Evolutionary conservation across 2,888 invertebrate species (phyloP).

Genomic region (Coecobrya sp.): DNA sequence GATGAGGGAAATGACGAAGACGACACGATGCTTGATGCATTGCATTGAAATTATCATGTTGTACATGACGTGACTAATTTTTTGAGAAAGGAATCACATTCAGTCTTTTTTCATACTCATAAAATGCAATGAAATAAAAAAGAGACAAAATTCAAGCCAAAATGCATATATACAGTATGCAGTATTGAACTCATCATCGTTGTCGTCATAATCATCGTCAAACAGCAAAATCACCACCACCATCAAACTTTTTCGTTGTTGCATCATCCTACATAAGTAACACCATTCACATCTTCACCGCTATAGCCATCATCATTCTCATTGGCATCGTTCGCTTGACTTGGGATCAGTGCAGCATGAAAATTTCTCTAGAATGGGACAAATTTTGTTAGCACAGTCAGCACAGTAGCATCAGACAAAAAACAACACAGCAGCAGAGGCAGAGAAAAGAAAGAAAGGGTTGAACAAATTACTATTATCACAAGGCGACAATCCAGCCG

Average conservation of each 20-base stretch:
- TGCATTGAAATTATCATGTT: slow-evolving; percentile 63
- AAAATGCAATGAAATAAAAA: not conserved
- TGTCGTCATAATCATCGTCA: slow-evolving; percentile 48
- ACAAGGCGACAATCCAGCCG: slow-evolving; percentile 79
- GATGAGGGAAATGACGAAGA: not conserved
- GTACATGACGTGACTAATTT: slow-evolving; percentile 80
- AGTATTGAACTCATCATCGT: slow-evolving; percentile 60
- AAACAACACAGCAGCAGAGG: not conserved
- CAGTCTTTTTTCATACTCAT: not conserved
- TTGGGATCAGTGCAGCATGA: slow-evolving; percentile 86
- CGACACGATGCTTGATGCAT: slow-evolving; percentile 22
- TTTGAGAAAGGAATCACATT: slow-evolving; percentile 50
- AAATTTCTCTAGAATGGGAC: slow-evolving; percentile 85
- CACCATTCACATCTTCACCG: slow-evolving; percentile 20
- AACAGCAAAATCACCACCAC: slow-evolving; percentile 29
- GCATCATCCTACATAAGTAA: slow-evolving; percentile 47
- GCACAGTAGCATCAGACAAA: slow-evolving; percentile 20
- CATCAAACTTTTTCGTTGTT: slow-evolving; percentile 34
- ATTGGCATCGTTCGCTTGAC: slow-evolving; percentile 79
- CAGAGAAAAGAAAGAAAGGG: slow-evolving; percentile 59
- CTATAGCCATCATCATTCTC: slow-evolving; percentile 65
- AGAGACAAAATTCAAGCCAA: not conserved
- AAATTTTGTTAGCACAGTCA: slow-evolving; percentile 73
- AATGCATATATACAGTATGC: not conserved
- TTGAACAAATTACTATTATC: slow-evolving; percentile 80